Evolutionary conservation across 2,888 invertebrate species (phyloP).

Genomic region (Agrenia bidenticulata): DNA sequence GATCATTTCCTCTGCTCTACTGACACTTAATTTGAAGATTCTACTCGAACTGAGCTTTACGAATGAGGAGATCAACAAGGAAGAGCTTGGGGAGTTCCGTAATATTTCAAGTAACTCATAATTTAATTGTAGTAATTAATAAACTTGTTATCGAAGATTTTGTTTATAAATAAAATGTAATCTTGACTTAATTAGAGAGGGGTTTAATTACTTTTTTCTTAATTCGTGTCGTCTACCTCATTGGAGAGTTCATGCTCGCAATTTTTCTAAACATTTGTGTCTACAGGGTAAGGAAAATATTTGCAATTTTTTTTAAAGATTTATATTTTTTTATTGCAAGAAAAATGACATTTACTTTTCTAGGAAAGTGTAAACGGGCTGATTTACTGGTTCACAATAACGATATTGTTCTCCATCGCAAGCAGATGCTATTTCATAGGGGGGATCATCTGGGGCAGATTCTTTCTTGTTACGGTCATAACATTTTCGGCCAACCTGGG

Average conservation of each 20-base stretch:
- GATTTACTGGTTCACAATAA: conserved; percentile 39
- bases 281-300: conserved; percentile 27
- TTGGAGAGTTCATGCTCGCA: conserved; percentile 39
- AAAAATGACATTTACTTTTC: conserved; percentile 8
- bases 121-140: background rate
- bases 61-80: conserved; percentile 14
- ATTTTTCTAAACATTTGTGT: conserved; percentile 34
- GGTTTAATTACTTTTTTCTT: conserved; percentile 33
- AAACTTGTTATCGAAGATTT: background rate
- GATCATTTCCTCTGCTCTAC: conserved; percentile 28
- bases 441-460: conserved; percentile 39
- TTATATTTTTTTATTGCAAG: background rate
- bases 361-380: conserved; percentile 37
- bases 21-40: conserved; percentile 36
- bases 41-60: conserved; percentile 27
- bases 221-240: conserved; percentile 36
- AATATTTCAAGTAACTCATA: conserved; percentile 26
- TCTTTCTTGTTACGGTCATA: conserved; percentile 28
- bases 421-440: conserved; percentile 45
- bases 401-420: conserved; percentile 36
- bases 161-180: background rate
- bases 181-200: conserved; percentile 25
- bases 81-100: conserved; percentile 10
- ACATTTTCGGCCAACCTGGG: conserved; percentile 37
- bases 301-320: background rate